These are phyloP conservation scores for Heliangelus exortis DNA, from an alignment of 2,797 vertebrate genomes.

Conservation along the genomic window DNA sequence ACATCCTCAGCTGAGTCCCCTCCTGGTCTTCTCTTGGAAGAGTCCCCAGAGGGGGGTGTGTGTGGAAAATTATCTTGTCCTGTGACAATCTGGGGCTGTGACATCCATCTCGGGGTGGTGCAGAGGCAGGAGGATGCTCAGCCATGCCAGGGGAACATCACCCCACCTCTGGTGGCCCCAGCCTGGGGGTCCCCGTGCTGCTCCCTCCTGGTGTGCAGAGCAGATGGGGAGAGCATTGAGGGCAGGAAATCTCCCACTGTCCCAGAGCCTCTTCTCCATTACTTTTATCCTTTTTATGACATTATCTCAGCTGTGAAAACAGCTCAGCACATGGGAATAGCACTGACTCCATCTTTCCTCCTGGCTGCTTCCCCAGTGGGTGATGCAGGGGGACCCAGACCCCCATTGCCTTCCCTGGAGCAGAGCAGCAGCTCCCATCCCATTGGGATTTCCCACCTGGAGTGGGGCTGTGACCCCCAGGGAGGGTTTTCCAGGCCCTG, in stretches of 20 bases:
- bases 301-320: neutral
- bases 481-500: neutral
- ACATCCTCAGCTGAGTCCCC: neutral
- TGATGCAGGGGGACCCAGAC: neutral
- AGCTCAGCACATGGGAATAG: neutral
- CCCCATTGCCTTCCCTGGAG: neutral
- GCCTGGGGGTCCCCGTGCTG: accelerated
- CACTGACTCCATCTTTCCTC: neutral
- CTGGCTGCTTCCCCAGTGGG: accelerated
- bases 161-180: accelerated
- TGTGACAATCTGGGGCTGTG: neutral
- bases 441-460: accelerated
- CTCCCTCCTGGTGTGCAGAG: accelerated
- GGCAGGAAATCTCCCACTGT: neutral
- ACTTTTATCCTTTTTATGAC: neutral
- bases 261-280: accelerated
- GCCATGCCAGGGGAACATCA: neutral
- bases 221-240: neutral
- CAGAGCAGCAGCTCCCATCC: neutral
- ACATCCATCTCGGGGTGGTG: accelerated
- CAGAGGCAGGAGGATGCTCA: accelerated
- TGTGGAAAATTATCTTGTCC: accelerated
- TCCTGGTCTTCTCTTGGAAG: neutral
- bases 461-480: neutral
- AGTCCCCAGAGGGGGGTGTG: neutral